phyloP scores from a whole-genome alignment of 1,140 invertebrate species.

The Ridgeia piscesae region DNA sequence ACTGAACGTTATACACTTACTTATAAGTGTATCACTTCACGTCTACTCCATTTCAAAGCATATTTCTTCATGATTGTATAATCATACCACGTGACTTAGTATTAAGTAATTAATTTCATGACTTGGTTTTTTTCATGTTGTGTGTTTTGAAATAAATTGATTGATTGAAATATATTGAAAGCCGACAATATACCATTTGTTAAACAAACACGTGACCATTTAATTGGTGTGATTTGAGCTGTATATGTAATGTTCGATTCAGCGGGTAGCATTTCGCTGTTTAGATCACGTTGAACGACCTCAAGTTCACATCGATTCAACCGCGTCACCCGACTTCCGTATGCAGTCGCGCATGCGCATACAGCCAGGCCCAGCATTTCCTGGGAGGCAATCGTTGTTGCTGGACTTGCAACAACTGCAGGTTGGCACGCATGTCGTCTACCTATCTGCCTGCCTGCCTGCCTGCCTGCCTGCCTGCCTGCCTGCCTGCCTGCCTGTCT shows the following conservation, averaged over 20 bases:
- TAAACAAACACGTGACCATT: neutral
- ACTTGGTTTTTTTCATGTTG: too few relatives aligned
- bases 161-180: too few relatives aligned
- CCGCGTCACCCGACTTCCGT: constrained; percentile 80
- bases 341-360: constrained; percentile 81
- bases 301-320: constrained; percentile 61
- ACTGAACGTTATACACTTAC: too few relatives aligned
- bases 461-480: constrained; percentile 21
- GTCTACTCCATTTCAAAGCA: too few relatives aligned
- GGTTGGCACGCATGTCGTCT: neutral
- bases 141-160: too few relatives aligned
- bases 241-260: neutral
- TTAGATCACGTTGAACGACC: constrained; percentile 28
- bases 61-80: too few relatives aligned
- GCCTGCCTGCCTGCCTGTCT: too few relatives aligned
- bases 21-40: too few relatives aligned
- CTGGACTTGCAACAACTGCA: constrained; percentile 68
- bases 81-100: too few relatives aligned
- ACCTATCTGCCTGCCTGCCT: constrained; percentile 24
- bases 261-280: neutral
- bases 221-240: neutral
- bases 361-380: constrained; percentile 87
- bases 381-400: constrained; percentile 90
- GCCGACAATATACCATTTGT: too few relatives aligned
- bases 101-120: too few relatives aligned